Conservation (phyloP, 2,113 vertebrate genomes). For the Phycodurus eques region DNA sequence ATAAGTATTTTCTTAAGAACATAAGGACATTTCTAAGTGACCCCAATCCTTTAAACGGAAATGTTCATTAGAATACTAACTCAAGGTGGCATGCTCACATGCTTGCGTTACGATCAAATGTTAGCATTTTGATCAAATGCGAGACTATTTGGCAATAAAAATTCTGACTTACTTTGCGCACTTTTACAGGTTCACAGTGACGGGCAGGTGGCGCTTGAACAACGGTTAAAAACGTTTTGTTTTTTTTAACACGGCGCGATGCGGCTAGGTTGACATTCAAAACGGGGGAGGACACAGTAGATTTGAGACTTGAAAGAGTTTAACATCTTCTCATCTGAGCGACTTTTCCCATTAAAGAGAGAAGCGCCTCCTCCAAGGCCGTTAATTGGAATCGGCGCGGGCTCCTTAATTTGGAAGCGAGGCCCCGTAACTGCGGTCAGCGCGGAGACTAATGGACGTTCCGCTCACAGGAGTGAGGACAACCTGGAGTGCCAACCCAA, state of each 20-base stretch:
- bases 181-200: neutral
- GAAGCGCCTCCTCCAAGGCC: conserved; percentile 65
- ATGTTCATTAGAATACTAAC: too few species aligned
- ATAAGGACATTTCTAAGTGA: too few species aligned
- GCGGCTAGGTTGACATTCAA: neutral
- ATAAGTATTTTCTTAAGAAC: too few species aligned
- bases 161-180: too few species aligned
- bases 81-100: too few species aligned
- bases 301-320: neutral
- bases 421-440: conserved; percentile 69
- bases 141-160: too few species aligned
- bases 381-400: conserved; percentile 68
- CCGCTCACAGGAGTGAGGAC: conserved; percentile 42
- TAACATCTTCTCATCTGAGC: conserved; percentile 61
- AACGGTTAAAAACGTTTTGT: neutral
- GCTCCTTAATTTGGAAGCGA: conserved; percentile 69
- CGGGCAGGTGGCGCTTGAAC: neutral
- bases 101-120: too few species aligned
- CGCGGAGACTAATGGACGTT: conserved; percentile 65
- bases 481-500: conserved; percentile 44
- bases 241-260: too few species aligned
- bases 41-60: too few species aligned
- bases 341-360: conserved; percentile 66
- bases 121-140: too few species aligned
- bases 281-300: conserved; percentile 1